These are phyloP conservation scores for Sycophaga agraensis DNA, from an alignment of 1,140 invertebrate species.

Conservation along the genomic window DNA sequence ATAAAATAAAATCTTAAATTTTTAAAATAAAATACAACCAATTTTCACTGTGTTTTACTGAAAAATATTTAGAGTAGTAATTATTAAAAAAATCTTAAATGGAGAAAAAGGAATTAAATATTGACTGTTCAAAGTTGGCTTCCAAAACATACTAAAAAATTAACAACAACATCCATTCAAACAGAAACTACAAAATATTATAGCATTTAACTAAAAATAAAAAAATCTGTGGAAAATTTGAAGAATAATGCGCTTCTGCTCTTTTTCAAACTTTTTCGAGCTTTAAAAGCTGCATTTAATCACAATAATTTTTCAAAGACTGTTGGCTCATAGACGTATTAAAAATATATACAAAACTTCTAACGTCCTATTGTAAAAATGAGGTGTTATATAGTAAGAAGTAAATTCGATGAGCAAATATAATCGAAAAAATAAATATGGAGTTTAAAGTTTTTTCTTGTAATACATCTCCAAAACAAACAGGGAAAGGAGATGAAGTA, in stretches of 20 bases:
- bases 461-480: no score
- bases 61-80: conserved; percentile 18
- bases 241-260: conserved; percentile 6
- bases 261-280: background rate
- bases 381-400: background rate
- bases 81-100: background rate
- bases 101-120: background rate
- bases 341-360: conserved; percentile 7
- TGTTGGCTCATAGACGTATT: background rate
- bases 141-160: conserved; percentile 18
- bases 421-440: background rate
- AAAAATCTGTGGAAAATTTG: conserved; percentile 3
- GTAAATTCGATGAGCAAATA: background rate
- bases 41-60: conserved; percentile 27
- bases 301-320: background rate
- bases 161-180: no score
- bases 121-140: conserved; percentile 24
- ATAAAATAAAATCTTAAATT: conserved; percentile 23
- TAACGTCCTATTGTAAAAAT: conserved; percentile 9
- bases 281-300: background rate
- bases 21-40: conserved; percentile 8
- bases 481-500: background rate
- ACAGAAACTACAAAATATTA: conserved; percentile 1
- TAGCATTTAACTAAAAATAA: background rate
- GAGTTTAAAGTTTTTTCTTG: background rate